Evolutionary conservation across 30 jellyfish, hydroid and myxozoan genomes (phyloP), one percentile per base, ranked within the genome.

Genomic region (Sanderia malayensis): DNA sequence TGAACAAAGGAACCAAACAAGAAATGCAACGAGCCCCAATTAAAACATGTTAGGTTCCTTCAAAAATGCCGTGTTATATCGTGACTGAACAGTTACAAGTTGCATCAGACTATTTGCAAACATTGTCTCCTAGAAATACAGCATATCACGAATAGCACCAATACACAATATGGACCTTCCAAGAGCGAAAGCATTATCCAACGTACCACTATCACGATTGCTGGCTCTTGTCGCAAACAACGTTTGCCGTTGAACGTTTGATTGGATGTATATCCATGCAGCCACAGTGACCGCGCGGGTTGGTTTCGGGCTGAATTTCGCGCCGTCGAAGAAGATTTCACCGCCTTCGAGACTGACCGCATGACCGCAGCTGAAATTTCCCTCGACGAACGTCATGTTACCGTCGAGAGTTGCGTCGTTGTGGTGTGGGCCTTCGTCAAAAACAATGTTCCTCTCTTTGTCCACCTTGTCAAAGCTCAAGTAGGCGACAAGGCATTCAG

Each of bases 401-500:
- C 95, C 95, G 32, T 76, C 86, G 24, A 82, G 81, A 26, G 63
- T 74, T 0, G 95, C 95, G 70, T 89, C 95, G 58, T 89, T 89
- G 55, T 81, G 93, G 70, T 70, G 72, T 20, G 97, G 97, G 3
- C 97, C 95, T 70, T 89, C 95, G 59, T 89, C 97, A 63, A 47
- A 89, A 11, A 89, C 92, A 37, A 89, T 53, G 23, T 83, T 83
- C 15, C 61, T 82, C 57, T 61, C 76, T 13, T 70, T 68, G 71
- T 89, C 97, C 46, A 89, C 79, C 17, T 37, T 53, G 91, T 89
- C 97, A 53, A 89, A 89, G 79, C 97, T 89, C 74, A 83, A 84
- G 47, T 89, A 84, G 27, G 97, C 95, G n/a, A 89, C 79, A 1
- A 89, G 61, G 74, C 97, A 89, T 73, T 88, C 95, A 0, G 81